Evolutionary conservation across 2,797 vertebrate species (phyloP), one percentile per base, ranked within the genome.

Genomic region (Lagocephalus sceleratus): DNA sequence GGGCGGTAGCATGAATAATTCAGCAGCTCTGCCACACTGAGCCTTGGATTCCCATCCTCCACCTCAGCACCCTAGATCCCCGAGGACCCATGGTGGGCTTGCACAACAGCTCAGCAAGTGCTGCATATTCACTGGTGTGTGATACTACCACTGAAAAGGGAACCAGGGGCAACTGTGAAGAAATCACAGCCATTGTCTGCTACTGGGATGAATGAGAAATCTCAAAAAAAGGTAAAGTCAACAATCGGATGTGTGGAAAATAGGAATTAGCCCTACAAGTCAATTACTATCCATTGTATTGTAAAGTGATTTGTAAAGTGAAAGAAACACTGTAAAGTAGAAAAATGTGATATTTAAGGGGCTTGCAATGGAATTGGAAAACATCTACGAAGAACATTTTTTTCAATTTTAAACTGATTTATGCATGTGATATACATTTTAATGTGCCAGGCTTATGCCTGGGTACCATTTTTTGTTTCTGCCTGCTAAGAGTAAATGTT

Each of bases 31-130:
- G 57, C 66, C 78, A 84, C 76, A 63, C 46, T 60, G 69, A 84
- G 78, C 60, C 73, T 70, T 23, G 61, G 75, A 76, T 85, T 82
- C 78, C 74, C 82, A 75, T 87, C 84, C 81, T 86, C 76, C 83
- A 75, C 72, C 72, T 63, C 57, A 68, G 54, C 62, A 72, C 46
- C 62, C 64, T 39, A 7, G 5, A 44, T 78, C 82, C 72, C 84
- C 47, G 29, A 71, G 51, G 80, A 81, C 43, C 62, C 57, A 43
- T 42, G 55, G 54, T 16, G 54, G 62, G 66, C 51, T 76, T 67
- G 66, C 61, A 74, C 50, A 35, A 55, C 60, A 61, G 66, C 60
- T 69, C 64, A 57, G 62, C 51, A 52, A 38, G 62, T 5, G 10
- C 47, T 45, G 55, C 53, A 21, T 38, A 38, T 48, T 43, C 16